Evolutionary conservation across 2,888 invertebrate species (phyloP).

Genomic region (Orchesellides sinensis): DNA sequence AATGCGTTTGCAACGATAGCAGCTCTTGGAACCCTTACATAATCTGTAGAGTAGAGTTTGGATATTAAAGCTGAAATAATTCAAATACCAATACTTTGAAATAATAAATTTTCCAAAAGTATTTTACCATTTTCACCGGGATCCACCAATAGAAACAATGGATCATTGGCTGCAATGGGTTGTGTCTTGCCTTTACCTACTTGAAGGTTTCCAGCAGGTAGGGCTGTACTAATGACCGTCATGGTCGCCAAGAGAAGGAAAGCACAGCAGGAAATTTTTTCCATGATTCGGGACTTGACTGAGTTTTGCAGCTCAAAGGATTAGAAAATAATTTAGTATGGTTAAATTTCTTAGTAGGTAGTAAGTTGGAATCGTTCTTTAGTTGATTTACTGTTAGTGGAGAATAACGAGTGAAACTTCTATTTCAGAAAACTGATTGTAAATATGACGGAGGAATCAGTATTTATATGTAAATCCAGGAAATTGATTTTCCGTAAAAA

Average conservation of each 20-base stretch:
- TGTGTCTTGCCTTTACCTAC: not conserved
- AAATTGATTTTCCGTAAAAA: not conserved
- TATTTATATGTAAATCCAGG: not conserved
- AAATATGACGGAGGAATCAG: not conserved
- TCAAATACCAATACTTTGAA: too few relatives aligned
- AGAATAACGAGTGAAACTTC: too few relatives aligned
- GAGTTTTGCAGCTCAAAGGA: too few relatives aligned
- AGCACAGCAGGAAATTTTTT: not conserved
- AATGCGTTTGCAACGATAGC: not conserved
- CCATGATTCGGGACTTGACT: too few relatives aligned
- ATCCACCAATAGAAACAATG: not conserved
- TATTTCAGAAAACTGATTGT: too few relatives aligned
- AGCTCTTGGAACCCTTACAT: not conserved
- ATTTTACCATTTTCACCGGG: not conserved
- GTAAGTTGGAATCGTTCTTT: not conserved
- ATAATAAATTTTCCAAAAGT: not conserved
- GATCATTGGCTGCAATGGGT: not conserved
- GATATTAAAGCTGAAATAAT: not conserved
- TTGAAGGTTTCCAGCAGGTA: not conserved
- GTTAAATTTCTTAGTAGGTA: not conserved
- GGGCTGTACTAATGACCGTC: not conserved
- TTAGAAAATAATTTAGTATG: not conserved
- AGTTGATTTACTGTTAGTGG: too few relatives aligned
- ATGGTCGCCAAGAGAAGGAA: not conserved
- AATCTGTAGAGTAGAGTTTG: not conserved